Evolutionary conservation across 2,888 invertebrate genomes (phyloP), one percentile per base, ranked within the genome.

Genomic region (Leptinotarsa peninsularis): DNA sequence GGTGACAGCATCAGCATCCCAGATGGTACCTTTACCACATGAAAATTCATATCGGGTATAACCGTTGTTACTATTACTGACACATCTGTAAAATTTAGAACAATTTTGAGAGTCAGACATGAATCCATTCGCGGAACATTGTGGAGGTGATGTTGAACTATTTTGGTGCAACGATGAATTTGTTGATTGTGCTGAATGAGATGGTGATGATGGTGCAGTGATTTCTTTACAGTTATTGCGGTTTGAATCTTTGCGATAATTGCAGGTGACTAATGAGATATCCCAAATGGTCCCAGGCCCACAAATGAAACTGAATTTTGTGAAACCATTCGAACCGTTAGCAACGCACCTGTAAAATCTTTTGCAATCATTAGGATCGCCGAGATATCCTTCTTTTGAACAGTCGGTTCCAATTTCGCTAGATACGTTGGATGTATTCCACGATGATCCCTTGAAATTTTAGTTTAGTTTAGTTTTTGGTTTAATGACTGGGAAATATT

Each of bases 271-370:
- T 76, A 18, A 70, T 33, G 56, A 67, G 18, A 23, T 50, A 81
- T 95, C 94, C 94, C 95, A 96, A 49, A 93, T 92, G 4, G 95
- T 95, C 68, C 94, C 94, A 75, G 93, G 91, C 4, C 93, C 93
- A 87, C 95, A 96, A 17, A 89, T 89, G 86, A 94, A 96, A 77
- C 94, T 93, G 84, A 93, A 93, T 87, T 91, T 92, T 67, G 88
- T 92, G 82, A 89, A 93, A 4, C 90, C 89, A 76, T 91, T 91
- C 50, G 90, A 88, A 0, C 91, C 92, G 84, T 91, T 90, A 75
- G 90, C 90, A 27, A 94, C 92, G 81, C 96, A 87, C 78, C 86
- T 82, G 72, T 86, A 86, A 76, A 87, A 87, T 79, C 85, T 87
- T 70, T 81, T 83, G 75, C 87, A 87, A 70, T 87, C 81, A 49